A percentile compares a stretch with the other conserved stretches of the same genome.
Evolutionary conservation across 2,888 invertebrate species (phyloP).

Genomic region (Drosophila vallismaia): DNA sequence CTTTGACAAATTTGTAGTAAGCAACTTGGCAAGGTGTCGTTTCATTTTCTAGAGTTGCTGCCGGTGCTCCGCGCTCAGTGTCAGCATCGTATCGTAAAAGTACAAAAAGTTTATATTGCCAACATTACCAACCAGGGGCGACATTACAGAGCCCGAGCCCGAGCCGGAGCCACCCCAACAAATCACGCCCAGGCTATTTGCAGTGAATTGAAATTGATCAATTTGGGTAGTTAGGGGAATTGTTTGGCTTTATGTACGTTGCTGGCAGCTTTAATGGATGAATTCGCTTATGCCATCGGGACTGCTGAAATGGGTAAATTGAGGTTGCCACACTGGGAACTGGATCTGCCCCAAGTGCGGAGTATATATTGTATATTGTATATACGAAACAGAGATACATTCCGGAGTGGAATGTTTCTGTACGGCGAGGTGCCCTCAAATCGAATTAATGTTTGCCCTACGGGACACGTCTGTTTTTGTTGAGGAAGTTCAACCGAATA

Average conservation of each 20-base stretch:
- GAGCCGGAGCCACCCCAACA: conserved; percentile 33
- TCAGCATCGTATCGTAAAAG: conserved; percentile 19
- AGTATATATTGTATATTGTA: conserved; percentile 4
- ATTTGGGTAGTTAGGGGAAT: conserved; percentile 75
- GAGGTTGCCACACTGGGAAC: conserved; percentile 40
- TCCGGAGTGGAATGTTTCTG: background rate
- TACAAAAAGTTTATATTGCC: conserved; percentile 69
- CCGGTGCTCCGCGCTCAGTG: conserved; percentile 3
- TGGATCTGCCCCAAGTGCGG: conserved; percentile 17
- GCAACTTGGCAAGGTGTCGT: conserved; percentile 41
- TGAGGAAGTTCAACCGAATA: conserved; percentile 19
- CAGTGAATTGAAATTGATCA: conserved; percentile 78
- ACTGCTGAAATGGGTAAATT: conserved; percentile 43
- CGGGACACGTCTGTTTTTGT: conserved; percentile 24
- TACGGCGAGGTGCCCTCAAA: conserved; percentile 38
- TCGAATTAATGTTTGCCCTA: conserved; percentile 59
- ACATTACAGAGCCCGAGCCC: conserved; percentile 47
- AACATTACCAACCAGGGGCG: conserved; percentile 55
- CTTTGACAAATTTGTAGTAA: conserved; percentile 44
- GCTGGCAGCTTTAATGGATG: conserved; percentile 67
- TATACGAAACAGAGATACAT: background rate
- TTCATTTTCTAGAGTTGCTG: conserved; percentile 8
- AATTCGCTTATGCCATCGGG: conserved; percentile 52
- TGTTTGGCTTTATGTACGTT: conserved; percentile 55
- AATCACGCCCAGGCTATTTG: conserved; percentile 75